Evolutionary conservation across 2,888 invertebrate species (phyloP), one percentile per base, ranked within the genome.

Genomic region (Xanthia togata): DNA sequence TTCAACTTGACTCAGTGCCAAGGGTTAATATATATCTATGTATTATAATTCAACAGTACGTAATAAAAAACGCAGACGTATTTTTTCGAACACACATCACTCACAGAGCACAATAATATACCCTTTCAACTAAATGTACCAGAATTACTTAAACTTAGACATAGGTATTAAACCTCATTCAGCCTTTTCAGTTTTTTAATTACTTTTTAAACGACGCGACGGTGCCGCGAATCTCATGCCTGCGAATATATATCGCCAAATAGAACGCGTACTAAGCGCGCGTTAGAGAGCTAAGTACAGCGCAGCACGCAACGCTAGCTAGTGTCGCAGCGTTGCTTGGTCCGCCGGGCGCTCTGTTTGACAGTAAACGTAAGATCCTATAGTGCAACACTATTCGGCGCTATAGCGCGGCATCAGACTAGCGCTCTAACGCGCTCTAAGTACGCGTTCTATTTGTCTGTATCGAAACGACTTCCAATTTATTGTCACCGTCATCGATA

Each of bases 121-220:
- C 38, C 17, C 12, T 55, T 73, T 20, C 17, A 63, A 63, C 3
- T 1, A 63, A 63, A 76, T 47, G n/a, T 60, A 59, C 20, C 60
- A 59, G 20, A 26, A 26, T 53, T 35, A 64, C 76, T 55, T 69
- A 26, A 69, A 17, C 14, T n/a, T 26, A 41, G 23, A 41, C 26
- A 20, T 17, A 35, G n/a, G n/a, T 20, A 31, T 31, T 55, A 26
- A 26, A 44, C 64, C 6, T 26, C 69, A 67, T 20, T 38, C 41
- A 5, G 44, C n/a, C 3, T 65, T 60, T 26, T 57, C 59, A 67
- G 64, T 41, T 53, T 83, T 81, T 72, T 73, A 81, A 81, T 78
- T 72, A 26, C 26, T 68, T 75, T 81, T 78, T 78, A 68, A 83
- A 81, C 44, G 74, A 70, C 20, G 14, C 20, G n/a, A n/a, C 47